Conservation (phyloP, 2,888 invertebrate genomes). For the Gasteruption jaculator region DNA sequence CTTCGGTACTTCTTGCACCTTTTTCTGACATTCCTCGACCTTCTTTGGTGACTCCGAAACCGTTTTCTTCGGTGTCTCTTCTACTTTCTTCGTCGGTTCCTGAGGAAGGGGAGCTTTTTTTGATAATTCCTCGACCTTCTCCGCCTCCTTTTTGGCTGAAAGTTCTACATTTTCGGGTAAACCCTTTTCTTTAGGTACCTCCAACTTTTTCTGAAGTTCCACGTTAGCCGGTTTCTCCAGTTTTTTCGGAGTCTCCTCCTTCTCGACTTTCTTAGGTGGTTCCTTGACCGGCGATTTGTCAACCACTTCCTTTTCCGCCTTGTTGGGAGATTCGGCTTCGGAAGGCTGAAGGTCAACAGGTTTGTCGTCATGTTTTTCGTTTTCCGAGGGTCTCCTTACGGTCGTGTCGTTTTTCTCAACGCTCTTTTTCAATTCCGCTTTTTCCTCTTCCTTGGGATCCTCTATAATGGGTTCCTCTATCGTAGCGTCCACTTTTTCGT, state of each 20-base stretch:
- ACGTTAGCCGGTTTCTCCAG: not conserved
- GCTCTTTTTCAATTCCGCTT: no score
- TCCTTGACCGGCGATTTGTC: not conserved
- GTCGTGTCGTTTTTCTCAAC: no score
- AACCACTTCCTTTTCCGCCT: constrained; percentile 12
- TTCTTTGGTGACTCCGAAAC: constrained; percentile 5
- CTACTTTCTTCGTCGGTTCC: no score
- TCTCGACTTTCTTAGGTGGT: not conserved
- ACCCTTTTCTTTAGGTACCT: constrained; percentile 4
- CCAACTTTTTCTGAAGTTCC: constrained; percentile 6
- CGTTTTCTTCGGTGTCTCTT: no score
- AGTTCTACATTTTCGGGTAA: not conserved
- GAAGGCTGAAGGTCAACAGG: constrained; percentile 13
- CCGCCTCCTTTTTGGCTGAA: no score
- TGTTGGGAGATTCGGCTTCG: constrained; percentile 17
- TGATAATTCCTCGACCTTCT: no score
- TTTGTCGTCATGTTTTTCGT: constrained; percentile 9
- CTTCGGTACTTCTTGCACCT: constrained; percentile 3
- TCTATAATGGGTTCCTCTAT: no score
- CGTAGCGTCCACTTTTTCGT: no score
- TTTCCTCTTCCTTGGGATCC: no score
- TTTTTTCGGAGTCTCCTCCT: constrained; percentile 2
- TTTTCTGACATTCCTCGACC: constrained; percentile 4
- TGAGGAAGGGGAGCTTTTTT: no score
- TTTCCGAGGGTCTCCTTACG: no score